A percentile compares a stretch with the other conserved stretches of the same genome.
Evolutionary conservation across 2,797 vertebrate genomes (phyloP).

Genomic region (Morelia viridis): DNA sequence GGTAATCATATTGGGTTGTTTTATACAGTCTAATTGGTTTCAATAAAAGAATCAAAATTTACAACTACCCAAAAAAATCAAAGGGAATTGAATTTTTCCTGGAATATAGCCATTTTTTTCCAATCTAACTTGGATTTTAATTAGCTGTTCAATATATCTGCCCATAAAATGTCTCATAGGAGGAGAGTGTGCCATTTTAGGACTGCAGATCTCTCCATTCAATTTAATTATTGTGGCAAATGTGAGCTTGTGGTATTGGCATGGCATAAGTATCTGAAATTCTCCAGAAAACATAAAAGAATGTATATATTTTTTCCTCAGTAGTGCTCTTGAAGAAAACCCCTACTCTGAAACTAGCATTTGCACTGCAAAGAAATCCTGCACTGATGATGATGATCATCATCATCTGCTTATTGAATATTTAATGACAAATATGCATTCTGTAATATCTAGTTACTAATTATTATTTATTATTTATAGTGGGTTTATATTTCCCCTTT

Average conservation of each 20-base stretch:
- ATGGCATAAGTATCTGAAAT: neutral
- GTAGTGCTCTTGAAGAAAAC: neutral
- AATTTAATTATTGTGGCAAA: neutral
- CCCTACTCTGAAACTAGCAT: neutral
- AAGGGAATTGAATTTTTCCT: neutral
- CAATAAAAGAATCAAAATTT: neutral
- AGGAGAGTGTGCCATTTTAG: too few relatives aligned
- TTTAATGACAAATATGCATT: neutral
- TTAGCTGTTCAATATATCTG: neutral
- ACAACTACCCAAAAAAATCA: neutral
- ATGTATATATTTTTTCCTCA: neutral
- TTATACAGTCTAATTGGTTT: neutral
- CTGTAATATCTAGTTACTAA: neutral
- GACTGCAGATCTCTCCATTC: neutral
- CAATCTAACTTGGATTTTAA: neutral
- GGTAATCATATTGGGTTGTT: neutral
- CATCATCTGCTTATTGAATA: neutral
- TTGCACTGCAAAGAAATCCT: neutral
- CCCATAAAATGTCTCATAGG: neutral
- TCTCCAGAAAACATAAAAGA: neutral
- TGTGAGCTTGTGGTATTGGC: neutral
- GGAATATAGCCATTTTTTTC: neutral
- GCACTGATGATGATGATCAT: neutral
- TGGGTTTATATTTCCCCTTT: neutral
- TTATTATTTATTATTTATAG: neutral